Evolutionary conservation across 2,113 vertebrate genomes (phyloP).

Genomic region (Misgurnus mizolepis): DNA sequence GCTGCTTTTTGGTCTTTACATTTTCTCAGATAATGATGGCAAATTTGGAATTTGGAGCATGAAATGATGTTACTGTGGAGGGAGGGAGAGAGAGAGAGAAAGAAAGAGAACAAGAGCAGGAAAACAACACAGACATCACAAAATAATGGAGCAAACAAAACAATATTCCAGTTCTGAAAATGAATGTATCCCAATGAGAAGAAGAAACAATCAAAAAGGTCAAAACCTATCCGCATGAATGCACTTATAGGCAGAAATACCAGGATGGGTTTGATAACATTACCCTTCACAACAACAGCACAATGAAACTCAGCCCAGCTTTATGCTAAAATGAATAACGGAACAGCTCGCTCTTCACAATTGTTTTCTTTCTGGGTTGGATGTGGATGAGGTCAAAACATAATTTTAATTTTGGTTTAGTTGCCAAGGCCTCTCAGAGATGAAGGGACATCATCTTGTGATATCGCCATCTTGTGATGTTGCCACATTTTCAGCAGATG

Average conservation of each 20-base stretch:
- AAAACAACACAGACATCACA: conserved; percentile 32
- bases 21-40: conserved; percentile 36
- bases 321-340: conserved; percentile 7
- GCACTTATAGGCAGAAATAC: conserved; percentile 8
- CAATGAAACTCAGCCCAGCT: background rate
- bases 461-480: too few species aligned
- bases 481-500: too few species aligned
- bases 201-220: conserved; percentile 22
- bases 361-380: background rate
- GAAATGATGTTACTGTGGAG: conserved; percentile 33
- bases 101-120: conserved; percentile 14
- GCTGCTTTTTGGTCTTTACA: conserved; percentile 35
- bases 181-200: conserved; percentile 16
- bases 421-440: too few species aligned
- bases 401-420: background rate
- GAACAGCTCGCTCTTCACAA: background rate
- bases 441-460: too few species aligned
- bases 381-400: background rate
- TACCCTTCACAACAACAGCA: conserved; percentile 4
- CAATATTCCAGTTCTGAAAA: conserved; percentile 24
- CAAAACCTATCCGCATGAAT: conserved; percentile 15
- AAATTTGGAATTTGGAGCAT: conserved; percentile 39
- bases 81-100: background rate
- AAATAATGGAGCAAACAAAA: conserved; percentile 16
- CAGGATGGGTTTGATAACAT: conserved; percentile 18